phyloP scores from a whole-genome alignment of 2,113 vertebrate species.

The Peucedramus taeniatus region DNA sequence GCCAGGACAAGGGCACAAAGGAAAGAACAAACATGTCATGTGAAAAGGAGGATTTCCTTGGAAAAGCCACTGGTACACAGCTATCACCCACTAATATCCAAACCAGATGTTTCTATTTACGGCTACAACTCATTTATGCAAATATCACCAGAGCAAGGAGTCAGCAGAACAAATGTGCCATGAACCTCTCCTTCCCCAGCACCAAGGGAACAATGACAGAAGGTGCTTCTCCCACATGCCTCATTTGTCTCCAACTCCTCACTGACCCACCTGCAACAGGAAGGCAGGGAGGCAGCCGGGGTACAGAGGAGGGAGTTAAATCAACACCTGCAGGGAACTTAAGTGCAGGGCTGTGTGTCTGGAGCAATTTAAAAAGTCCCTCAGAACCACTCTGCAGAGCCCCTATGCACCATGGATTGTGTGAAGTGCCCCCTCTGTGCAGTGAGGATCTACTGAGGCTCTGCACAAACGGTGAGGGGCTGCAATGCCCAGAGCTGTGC shows the following conservation, averaged over 20 bases:
- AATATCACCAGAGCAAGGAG: not conserved
- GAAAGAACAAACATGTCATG: rapidly evolving
- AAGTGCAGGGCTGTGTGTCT: not conserved
- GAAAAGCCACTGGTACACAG: rapidly evolving
- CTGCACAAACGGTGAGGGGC: rapidly evolving
- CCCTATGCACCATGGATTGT: rapidly evolving
- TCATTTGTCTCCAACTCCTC: not conserved
- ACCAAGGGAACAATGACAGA: not conserved
- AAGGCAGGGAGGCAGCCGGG: not conserved
- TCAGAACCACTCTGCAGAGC: not conserved
- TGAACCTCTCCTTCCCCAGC: not conserved
- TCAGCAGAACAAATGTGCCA: rapidly evolving
- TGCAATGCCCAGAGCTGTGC: not conserved
- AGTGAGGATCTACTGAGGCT: rapidly evolving
- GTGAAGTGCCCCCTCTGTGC: not conserved
- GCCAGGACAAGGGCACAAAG: not conserved
- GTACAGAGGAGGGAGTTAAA: not conserved
- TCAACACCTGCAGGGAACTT: not conserved
- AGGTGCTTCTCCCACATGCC: rapidly evolving
- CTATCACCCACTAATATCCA: rapidly evolving
- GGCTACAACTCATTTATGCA: not conserved
- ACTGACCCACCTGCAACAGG: not conserved
- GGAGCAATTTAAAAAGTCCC: not conserved
- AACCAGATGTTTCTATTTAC: not conserved
- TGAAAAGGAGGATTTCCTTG: not conserved